Evolutionary conservation across 2,888 invertebrate species (phyloP), one percentile per base, ranked within the genome.

Genomic region (Teleogryllus oceanicus): DNA sequence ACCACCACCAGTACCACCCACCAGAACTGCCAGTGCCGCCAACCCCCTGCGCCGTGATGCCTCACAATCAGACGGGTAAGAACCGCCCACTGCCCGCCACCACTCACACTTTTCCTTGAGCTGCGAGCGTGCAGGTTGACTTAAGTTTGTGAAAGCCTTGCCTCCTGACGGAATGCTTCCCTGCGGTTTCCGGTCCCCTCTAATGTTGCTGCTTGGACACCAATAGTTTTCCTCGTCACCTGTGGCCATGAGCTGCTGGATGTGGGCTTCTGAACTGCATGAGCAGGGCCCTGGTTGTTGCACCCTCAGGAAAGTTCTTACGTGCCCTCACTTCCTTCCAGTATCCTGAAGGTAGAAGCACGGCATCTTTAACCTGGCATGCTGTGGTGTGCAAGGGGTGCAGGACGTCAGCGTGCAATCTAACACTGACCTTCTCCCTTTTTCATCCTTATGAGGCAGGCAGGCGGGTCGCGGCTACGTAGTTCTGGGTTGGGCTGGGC

Each of bases 11-110:
- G 77, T 74, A 74, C 78, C 83, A 85, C 84, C 87, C 87, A 87
- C 86, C 88, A 84, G 84, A 51, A 79, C 81, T 80, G 79, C 84
- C 86, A 84, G 85, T 86, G 84, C 85, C 86, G 86, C 87, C 88
- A 86, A 87, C 88, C 89, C 81, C 82, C 75, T 81, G 81, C 80
- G 81, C 80, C 78, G 82, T 79, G 80, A 80, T 80, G 81, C 80
- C 83, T 80, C 88, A 87, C 89, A 88, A 88, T 88, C 89, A 88
- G 88, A 89, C 89, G 89, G 90, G 90, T 90, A 90, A 90, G 90
- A 88, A 87, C 24, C 87, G 81, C 82, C 78, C 81, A 80, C 75
- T 80, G 78, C 81, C 80, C 78, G 62, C 62, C 62, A 62, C n/a
- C 62, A 62, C 62, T 62, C n/a, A 18, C 62, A 62, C 62, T 62